Base-by-base conservation (phyloP, 1,140 invertebrate genomes). In the Camponotus pennsylvanicus region DNA sequence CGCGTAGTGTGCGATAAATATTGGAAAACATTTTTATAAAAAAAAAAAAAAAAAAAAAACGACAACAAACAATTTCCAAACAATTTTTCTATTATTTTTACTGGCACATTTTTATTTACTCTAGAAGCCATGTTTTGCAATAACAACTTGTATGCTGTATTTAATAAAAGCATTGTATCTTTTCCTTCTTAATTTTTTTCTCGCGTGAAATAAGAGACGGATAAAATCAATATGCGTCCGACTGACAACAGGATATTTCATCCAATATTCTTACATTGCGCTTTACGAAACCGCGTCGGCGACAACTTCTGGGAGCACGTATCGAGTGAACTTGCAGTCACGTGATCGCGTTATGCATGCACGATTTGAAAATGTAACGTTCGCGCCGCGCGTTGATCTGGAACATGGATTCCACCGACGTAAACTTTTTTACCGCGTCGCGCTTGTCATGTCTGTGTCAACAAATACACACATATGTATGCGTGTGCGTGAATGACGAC, bases 281-380 rank as follows among this genome's bases (percentile, higher is more conserved):
- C 15, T 69, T 45, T 21, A 49, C 67, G 13, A 52, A 34, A 3
- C 32, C 15, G 32, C 70, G 9, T 11, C 15, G 15, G 49, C 70
- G 49, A 18, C 18, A 55, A 69, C 8, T 69, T 69, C 9, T 27
- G 37, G 15, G n/a, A 15, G 5, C 6, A 18, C 18, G 18, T 4
- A 6, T 18, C 57, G 9, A 67, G 9, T n/a, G 37, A 64, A 11
- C 34, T 52, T 21, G 66, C 37, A 15, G 42, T 82, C 78, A 82
- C 78, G 67, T 82, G 67, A 64, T 55, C 37, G 21, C 37, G 52
- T 40, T 42, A 34, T 67, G 61, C 18, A 37, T 32, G 42, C n/a
- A 70, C 42, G 57, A 71, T 71, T 57, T 18, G 79, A 82, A 82
- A 82, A 73, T 27, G 66, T 13, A 42, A 52, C 21, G n/a, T 21